Conservation (phyloP, 1,140 invertebrate genomes). For the Sesamia nonagrioides region DNA sequence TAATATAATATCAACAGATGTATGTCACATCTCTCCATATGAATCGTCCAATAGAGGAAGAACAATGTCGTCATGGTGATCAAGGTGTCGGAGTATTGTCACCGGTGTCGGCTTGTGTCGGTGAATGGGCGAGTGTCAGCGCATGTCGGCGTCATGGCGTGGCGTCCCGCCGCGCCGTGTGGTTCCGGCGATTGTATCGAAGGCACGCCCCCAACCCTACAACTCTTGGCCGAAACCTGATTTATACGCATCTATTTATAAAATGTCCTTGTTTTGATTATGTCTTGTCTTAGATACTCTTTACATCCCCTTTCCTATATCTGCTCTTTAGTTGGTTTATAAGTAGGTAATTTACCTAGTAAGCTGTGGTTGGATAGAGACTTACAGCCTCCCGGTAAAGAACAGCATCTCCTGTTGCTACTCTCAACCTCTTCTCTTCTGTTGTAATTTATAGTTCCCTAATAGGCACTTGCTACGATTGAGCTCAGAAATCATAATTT, state of each 20-base stretch:
- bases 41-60: conserved; percentile 27
- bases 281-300: background rate
- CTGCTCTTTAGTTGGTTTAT: no score
- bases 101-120: conserved; percentile 25
- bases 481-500: no score
- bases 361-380: no score
- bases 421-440: no score
- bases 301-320: no score
- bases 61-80: conserved; percentile 58
- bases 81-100: conserved; percentile 44
- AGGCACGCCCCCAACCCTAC: conserved; percentile 57
- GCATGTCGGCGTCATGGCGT: conserved; percentile 40
- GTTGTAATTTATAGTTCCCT: no score
- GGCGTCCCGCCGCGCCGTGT: conserved; percentile 63
- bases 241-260: conserved; percentile 43
- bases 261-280: conserved; percentile 42
- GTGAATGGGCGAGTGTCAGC: conserved; percentile 35
- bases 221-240: conserved; percentile 50
- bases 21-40: conserved; percentile 5
- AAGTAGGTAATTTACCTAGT: no score
- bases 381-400: no score
- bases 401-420: no score
- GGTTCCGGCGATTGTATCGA: conserved; percentile 76
- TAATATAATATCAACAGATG: conserved; percentile 18
- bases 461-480: no score